Evolutionary conservation across 2,113 vertebrate genomes (phyloP).

Genomic region (Platichthys stellatus): DNA sequence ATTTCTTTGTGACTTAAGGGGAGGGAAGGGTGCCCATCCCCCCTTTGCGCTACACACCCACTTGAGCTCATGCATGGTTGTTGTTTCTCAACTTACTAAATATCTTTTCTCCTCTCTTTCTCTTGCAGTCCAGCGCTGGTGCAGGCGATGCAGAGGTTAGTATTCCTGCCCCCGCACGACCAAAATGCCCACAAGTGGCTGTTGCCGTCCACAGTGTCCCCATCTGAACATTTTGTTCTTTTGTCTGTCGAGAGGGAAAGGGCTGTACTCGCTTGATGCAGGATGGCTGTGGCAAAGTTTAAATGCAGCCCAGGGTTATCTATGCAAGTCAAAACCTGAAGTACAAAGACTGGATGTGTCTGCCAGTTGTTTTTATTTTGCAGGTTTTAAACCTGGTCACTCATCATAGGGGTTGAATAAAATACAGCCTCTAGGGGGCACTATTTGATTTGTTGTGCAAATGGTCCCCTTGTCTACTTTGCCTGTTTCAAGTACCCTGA

Average conservation of each 20-base stretch:
- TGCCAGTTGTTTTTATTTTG: background rate
- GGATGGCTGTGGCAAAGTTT: accelerated
- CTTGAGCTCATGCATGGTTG: slow-evolving; percentile 52
- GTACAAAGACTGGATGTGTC: background rate
- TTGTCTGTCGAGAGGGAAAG: background rate
- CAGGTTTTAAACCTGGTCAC: background rate
- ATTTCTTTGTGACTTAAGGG: slow-evolving; percentile 66
- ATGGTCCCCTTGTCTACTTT: background rate
- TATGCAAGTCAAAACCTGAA: background rate
- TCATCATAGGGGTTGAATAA: background rate
- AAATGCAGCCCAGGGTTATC: background rate
- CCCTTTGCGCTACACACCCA: slow-evolving; percentile 64
- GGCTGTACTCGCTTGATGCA: background rate
- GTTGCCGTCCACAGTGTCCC: background rate
- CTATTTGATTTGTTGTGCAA: background rate
- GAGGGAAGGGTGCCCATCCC: slow-evolving; percentile 65
- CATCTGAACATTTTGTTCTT: background rate
- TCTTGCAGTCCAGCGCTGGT: slow-evolving; percentile 41
- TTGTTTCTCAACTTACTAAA: slow-evolving; percentile 50
- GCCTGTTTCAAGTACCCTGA: too few species aligned
- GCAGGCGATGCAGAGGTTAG: slow-evolving; percentile 73
- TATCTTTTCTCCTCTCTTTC: slow-evolving; percentile 27
- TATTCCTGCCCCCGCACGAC: slow-evolving; percentile 28
- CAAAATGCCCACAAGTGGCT: background rate
- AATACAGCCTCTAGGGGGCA: slow-evolving; percentile 25